A percentile compares a stretch with the other conserved stretches of the same genome.
Conservation (phyloP, 2,113 vertebrate species). For the Symphodus melops region DNA sequence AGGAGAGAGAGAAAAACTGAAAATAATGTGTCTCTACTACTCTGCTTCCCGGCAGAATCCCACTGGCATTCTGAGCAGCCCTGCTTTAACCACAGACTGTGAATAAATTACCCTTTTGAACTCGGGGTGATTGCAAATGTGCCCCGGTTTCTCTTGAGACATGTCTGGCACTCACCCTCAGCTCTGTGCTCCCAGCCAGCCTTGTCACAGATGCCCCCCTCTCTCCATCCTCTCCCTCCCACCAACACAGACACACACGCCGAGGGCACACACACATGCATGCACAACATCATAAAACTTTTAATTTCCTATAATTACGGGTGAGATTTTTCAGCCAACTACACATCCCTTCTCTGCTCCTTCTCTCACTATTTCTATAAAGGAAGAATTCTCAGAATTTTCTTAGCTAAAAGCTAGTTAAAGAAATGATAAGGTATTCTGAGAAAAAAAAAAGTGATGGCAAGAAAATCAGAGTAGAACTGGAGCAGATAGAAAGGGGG, state of each 20-base stretch:
- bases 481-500: conserved; percentile 5
- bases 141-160: conserved; percentile 80
- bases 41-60: conserved; percentile 70
- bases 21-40: conserved; percentile 74
- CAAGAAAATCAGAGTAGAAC: conserved; percentile 40
- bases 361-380: conserved; percentile 19
- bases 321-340: conserved; percentile 29
- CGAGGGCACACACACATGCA: conserved; percentile 32
- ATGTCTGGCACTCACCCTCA: conserved; percentile 80
- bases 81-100: conserved; percentile 81
- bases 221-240: background rate
- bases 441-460: conserved; percentile 17
- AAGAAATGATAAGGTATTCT: conserved; percentile 31
- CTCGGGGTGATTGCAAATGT: conserved; percentile 84
- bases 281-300: conserved; percentile 69
- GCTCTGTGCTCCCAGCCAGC: conserved; percentile 70
- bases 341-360: background rate
- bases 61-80: conserved; percentile 77
- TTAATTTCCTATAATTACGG: conserved; percentile 69
- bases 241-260: conserved; percentile 21
- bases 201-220: conserved; percentile 69
- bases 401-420: conserved; percentile 10
- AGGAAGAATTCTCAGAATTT: conserved; percentile 51
- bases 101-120: conserved; percentile 86
- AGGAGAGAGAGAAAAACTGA: conserved; percentile 48